phyloP scores from a whole-genome alignment of 2,888 invertebrate genomes.

The Byasa hedistus region DNA sequence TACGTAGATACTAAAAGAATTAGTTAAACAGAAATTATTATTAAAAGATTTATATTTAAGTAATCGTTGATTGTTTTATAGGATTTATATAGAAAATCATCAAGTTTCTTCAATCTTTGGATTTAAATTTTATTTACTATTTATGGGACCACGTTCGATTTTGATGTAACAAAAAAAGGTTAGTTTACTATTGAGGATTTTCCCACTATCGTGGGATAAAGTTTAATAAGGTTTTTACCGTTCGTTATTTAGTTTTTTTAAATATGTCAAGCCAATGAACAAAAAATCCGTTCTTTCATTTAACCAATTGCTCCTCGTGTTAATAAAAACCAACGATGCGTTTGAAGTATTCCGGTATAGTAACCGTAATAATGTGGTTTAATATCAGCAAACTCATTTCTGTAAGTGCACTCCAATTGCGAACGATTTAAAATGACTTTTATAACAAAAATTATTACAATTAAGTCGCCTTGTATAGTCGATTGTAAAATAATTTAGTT shows the following conservation, averaged over 20 bases:
- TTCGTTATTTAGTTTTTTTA: neutral
- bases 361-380: neutral
- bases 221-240: no score
- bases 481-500: neutral
- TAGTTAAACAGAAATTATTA: no score
- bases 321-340: neutral
- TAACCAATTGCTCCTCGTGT: neutral
- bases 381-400: constrained; percentile 20
- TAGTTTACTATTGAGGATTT: no score
- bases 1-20: no score
- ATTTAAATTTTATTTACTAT: no score
- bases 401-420: constrained; percentile 12
- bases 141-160: no score
- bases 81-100: no score
- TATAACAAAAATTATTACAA: neutral
- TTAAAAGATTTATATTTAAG: no score
- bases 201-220: no score
- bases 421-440: neutral
- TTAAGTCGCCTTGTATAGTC: neutral
- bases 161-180: no score
- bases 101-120: no score
- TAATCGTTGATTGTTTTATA: no score
- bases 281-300: neutral
- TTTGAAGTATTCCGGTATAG: neutral
- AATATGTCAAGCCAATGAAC: neutral